Evolutionary conservation across 2,888 invertebrate species (phyloP).

Genomic region (Thereva unica): DNA sequence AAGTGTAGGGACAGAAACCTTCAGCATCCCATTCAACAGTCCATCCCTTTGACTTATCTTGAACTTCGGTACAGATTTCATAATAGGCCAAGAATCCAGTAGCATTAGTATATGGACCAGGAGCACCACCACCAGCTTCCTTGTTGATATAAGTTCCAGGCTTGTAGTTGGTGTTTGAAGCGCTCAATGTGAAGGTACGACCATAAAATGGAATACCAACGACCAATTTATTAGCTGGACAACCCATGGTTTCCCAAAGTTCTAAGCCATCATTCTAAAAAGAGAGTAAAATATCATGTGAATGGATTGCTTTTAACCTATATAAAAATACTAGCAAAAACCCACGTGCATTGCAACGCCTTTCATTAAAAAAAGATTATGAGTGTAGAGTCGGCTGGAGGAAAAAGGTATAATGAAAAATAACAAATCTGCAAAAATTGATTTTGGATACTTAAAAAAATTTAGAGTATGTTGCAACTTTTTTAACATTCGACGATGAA

Average conservation of each 20-base stretch:
- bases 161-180: slow-evolving; percentile 80
- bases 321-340: not conserved
- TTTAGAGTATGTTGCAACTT: too few relatives aligned
- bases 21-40: slow-evolving; percentile 80
- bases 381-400: too few relatives aligned
- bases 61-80: slow-evolving; percentile 79
- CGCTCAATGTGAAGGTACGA: slow-evolving; percentile 79
- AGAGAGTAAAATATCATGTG: slow-evolving; percentile 2
- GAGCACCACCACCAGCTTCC: slow-evolving; percentile 84
- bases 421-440: too few relatives aligned
- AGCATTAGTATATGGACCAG: slow-evolving; percentile 84
- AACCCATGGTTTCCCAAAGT: slow-evolving; percentile 88
- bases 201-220: slow-evolving; percentile 91
- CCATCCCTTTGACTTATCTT: slow-evolving; percentile 74
- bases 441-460: too few relatives aligned
- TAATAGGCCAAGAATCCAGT: slow-evolving; percentile 87
- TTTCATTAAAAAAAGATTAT: too few relatives aligned
- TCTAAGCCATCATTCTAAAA: slow-evolving; percentile 80
- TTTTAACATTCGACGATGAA: too few relatives aligned
- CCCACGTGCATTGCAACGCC: too few relatives aligned
- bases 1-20: slow-evolving; percentile 83
- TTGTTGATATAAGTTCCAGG: slow-evolving; percentile 87
- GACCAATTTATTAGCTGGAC: slow-evolving; percentile 82
- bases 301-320: not conserved
- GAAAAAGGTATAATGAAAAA: too few relatives aligned